A percentile compares a stretch with the other conserved stretches of the same genome.
Evolutionary conservation across 2,113 vertebrate species (phyloP).

Genomic region (Ibidorhyncha struthersii): DNA sequence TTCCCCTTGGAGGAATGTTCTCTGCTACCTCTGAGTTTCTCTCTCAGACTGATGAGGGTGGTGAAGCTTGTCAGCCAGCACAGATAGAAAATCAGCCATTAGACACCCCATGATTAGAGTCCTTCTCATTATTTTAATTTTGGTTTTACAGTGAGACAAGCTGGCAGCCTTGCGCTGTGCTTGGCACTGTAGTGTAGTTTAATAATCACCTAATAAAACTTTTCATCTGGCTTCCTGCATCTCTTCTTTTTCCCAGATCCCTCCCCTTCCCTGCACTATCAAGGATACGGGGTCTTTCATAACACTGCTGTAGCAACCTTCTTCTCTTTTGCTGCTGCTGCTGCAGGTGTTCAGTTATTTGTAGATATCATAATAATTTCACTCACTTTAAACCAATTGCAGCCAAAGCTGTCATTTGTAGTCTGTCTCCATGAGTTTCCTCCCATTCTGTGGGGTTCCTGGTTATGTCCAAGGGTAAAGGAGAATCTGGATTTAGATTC

Average conservation of each 20-base stretch:
- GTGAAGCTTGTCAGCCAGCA: not conserved
- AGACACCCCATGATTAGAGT: not conserved
- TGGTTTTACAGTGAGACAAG: constrained; percentile 4
- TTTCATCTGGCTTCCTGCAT: constrained; percentile 52
- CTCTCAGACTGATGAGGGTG: not conserved
- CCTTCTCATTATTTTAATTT: constrained; percentile 60
- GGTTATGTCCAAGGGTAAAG: rapidly evolving
- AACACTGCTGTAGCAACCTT: not conserved
- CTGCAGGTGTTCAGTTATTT: not conserved
- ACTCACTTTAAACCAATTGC: not conserved
- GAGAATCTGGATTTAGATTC: not conserved
- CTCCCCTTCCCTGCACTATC: not conserved
- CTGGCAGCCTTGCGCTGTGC: not conserved
- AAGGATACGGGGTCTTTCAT: not conserved
- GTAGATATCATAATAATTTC: not conserved
- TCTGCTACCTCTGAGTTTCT: not conserved
- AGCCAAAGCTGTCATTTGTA: not conserved
- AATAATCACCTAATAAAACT: constrained; percentile 70
- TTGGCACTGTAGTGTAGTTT: constrained; percentile 48
- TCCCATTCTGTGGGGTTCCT: not conserved
- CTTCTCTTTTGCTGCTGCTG: not conserved
- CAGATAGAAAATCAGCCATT: not conserved
- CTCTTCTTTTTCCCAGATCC: not conserved
- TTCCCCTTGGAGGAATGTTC: not conserved
- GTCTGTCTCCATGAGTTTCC: not conserved